These are phyloP conservation scores for Laupala kohalensis DNA, from an alignment of 1,140 invertebrate species.

Conservation along the genomic window DNA sequence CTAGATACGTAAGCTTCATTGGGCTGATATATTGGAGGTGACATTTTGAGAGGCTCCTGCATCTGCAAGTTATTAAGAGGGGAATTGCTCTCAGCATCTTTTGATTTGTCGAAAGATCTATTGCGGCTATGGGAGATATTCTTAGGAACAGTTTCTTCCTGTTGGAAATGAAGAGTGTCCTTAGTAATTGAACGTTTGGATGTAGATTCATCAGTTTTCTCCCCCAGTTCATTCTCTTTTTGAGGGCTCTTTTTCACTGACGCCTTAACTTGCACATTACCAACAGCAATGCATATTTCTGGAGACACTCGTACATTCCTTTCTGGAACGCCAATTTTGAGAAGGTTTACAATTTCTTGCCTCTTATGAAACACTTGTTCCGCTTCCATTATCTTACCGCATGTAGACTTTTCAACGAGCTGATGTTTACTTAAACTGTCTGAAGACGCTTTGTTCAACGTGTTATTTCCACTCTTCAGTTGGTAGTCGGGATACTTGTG, in stretches of 20 bases:
- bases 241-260: background rate
- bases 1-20: constrained; percentile 34
- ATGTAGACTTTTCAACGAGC: background rate
- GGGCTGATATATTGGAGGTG: constrained; percentile 25
- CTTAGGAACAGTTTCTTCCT: constrained; percentile 21
- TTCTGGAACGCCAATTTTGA: background rate
- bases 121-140: constrained; percentile 40
- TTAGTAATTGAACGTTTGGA: no score
- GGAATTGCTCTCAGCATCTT: constrained; percentile 12
- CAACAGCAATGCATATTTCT: constrained; percentile 2
- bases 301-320: background rate
- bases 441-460: constrained; percentile 1
- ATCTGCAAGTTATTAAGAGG: constrained; percentile 25
- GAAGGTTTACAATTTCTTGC: background rate
- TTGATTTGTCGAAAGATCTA: constrained; percentile 31
- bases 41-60: constrained; percentile 33
- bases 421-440: background rate
- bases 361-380: background rate
- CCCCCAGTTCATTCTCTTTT: constrained; percentile 23
- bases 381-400: constrained; percentile 26
- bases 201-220: constrained; percentile 29
- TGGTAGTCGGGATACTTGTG: constrained; percentile 3
- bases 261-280: constrained; percentile 27
- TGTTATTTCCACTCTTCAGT: background rate
- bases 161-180: constrained; percentile 19